A percentile compares a stretch with the other conserved stretches of the same genome.
Evolutionary conservation across 2,888 invertebrate genomes (phyloP).

Genomic region (Germaria angustata): DNA sequence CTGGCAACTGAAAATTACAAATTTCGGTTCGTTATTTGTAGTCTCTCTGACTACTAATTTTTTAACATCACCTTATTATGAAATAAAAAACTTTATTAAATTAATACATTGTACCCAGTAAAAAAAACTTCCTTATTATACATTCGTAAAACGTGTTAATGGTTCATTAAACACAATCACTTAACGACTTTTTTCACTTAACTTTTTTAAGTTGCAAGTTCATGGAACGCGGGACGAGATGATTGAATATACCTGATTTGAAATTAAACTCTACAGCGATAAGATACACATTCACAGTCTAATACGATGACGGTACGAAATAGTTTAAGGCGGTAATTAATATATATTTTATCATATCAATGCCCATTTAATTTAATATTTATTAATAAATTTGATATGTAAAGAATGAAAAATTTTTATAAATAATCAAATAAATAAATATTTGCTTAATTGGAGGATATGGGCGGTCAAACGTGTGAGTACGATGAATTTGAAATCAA

Average conservation of each 20-base stretch:
- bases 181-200: not conserved
- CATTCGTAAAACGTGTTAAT: not conserved
- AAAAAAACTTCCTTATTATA: slow-evolving; percentile 9
- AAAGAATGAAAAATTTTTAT: too few species aligned
- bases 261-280: slow-evolving; percentile 6
- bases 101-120: not conserved
- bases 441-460: not conserved
- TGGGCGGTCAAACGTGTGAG: not conserved
- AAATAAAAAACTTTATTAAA: too few species aligned
- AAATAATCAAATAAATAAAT: not conserved
- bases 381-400: too few species aligned
- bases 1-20: too few species aligned
- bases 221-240: slow-evolving; percentile 70
- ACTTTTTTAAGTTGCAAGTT: slow-evolving; percentile 71
- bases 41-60: too few species aligned
- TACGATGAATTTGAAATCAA: slow-evolving; percentile 11
- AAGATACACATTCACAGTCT: not conserved
- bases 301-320: not conserved
- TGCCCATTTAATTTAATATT: too few species aligned
- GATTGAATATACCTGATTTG: not conserved
- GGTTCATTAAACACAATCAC: slow-evolving; percentile 8
- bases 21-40: too few species aligned
- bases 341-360: too few species aligned
- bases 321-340: too few species aligned
- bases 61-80: too few species aligned